These are phyloP conservation scores for Pollachius pollachius DNA, from an alignment of 2,113 vertebrate species.

Conservation along the genomic window DNA sequence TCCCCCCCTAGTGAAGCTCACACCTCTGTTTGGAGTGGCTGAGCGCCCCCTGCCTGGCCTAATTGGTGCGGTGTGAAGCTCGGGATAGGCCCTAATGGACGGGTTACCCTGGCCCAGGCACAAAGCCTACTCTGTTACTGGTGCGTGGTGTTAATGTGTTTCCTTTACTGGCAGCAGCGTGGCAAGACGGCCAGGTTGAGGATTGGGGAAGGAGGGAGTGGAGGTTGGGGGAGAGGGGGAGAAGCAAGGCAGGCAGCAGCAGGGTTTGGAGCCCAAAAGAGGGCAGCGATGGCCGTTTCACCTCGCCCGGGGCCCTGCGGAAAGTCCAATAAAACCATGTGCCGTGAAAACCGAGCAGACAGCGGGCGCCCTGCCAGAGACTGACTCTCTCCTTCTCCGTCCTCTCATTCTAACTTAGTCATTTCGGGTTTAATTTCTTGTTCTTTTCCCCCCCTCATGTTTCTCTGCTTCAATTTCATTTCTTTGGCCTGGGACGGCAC, in stretches of 20 bases:
- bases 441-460: background rate
- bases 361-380: conserved; percentile 63
- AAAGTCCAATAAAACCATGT: conserved; percentile 70
- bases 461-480: conserved; percentile 47
- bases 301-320: conserved; percentile 59
- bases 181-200: conserved; percentile 47
- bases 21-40: conserved; percentile 66
- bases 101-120: conserved; percentile 46
- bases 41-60: conserved; percentile 46
- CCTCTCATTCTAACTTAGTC: background rate
- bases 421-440: too few relatives aligned
- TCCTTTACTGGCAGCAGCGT: conserved; percentile 71
- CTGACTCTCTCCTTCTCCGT: conserved; percentile 42
- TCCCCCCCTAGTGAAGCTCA: conserved; percentile 59
- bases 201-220: conserved; percentile 23
- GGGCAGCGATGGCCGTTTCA: conserved; percentile 66
- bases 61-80: conserved; percentile 61
- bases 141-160: conserved; percentile 68
- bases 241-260: conserved; percentile 26
- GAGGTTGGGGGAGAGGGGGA: conserved; percentile 9
- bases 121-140: conserved; percentile 70
- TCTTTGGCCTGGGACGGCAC: conserved; percentile 44
- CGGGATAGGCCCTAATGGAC: conserved; percentile 53
- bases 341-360: conserved; percentile 70
- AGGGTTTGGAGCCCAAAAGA: conserved; percentile 43